These are phyloP conservation scores for Coleophora flavipennella DNA, from an alignment of 2,888 invertebrate species.

Conservation along the genomic window DNA sequence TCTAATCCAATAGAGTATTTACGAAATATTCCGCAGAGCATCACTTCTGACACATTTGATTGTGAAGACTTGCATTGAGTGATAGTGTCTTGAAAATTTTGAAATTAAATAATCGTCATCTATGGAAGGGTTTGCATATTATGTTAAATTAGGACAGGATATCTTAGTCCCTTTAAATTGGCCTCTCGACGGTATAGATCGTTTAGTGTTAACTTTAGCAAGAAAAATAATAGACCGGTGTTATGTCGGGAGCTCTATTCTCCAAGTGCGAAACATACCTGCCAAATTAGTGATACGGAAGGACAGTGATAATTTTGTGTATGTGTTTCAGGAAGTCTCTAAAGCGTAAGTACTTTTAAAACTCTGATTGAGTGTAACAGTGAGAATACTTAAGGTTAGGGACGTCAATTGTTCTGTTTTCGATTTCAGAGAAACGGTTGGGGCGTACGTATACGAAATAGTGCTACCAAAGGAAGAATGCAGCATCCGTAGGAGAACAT, in stretches of 20 bases:
- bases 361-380: too few relatives aligned
- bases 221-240: background rate
- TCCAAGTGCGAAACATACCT: background rate
- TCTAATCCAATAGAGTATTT: background rate
- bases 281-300: background rate
- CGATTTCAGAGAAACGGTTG: too few relatives aligned
- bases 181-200: background rate
- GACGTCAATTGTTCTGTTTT: background rate
- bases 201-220: too few relatives aligned
- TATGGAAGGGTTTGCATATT: background rate
- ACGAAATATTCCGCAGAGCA: background rate
- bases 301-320: slow-evolving; percentile 4
- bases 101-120: background rate
- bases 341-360: too few relatives aligned
- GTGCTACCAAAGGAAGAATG: background rate
- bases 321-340: too few relatives aligned
- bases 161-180: background rate
- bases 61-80: background rate
- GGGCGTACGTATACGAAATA: background rate
- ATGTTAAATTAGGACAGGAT: background rate
- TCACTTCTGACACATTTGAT: background rate
- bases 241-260: background rate
- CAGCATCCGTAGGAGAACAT: background rate
- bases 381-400: background rate
- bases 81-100: background rate